These are phyloP conservation scores for Arnoldichthys spilopterus DNA, from an alignment of 2,797 vertebrate genomes.

Conservation along the genomic window DNA sequence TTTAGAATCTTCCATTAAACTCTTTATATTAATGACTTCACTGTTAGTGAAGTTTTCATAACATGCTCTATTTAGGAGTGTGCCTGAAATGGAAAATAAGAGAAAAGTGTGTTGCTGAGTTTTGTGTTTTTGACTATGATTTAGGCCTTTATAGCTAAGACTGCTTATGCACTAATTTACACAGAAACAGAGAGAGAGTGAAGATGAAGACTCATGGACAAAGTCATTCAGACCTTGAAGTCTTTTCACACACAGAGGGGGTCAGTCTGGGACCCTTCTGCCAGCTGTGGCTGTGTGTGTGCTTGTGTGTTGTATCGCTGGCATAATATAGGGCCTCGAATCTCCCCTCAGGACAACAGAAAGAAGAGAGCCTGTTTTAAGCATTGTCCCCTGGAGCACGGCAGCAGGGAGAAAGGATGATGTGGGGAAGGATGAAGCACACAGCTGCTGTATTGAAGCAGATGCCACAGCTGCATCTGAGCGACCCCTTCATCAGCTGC, in stretches of 20 bases:
- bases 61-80: neutral
- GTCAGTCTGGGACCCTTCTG: conserved; percentile 47
- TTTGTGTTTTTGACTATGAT: neutral
- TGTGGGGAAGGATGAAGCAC: conserved; percentile 53
- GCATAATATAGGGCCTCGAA: conserved; percentile 40
- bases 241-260: conserved; percentile 47
- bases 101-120: neutral
- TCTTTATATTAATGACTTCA: neutral
- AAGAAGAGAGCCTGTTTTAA: conserved; percentile 56
- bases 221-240: conserved; percentile 48
- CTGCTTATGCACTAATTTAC: neutral
- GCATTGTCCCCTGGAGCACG: conserved; percentile 52
- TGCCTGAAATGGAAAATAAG: neutral
- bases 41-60: neutral
- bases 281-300: conserved; percentile 48
- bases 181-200: neutral
- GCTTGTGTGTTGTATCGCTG: conserved; percentile 26
- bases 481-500: conserved; percentile 57
- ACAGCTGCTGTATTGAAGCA: conserved; percentile 68
- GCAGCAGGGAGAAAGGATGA: conserved; percentile 31
- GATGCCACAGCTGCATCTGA: conserved; percentile 65
- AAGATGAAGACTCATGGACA: neutral
- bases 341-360: conserved; percentile 43
- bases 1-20: neutral
- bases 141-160: neutral